These are phyloP conservation scores for Drosophila eugracilis DNA, from an alignment of 1,140 invertebrate species.

Conservation along the genomic window DNA sequence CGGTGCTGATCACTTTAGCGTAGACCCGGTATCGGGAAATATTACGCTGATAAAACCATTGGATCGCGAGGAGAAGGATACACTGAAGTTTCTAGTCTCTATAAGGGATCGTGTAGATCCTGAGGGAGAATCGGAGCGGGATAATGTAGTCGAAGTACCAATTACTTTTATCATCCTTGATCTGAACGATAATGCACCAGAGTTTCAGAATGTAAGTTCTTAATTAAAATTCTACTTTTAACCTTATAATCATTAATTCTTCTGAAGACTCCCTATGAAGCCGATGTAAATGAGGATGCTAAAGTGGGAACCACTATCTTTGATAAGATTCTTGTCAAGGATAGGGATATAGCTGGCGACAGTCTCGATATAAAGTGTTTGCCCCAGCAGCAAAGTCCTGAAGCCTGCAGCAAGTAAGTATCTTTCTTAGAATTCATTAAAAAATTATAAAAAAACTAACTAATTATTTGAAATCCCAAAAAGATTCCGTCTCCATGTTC, in stretches of 20 bases:
- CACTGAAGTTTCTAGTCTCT: conserved; percentile 70
- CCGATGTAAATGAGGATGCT: conserved; percentile 91
- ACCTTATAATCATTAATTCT: not conserved
- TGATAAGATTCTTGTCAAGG: conserved; percentile 89
- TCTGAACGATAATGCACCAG: conserved; percentile 94
- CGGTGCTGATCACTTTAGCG: conserved; percentile 92
- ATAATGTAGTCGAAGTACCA: conserved; percentile 91
- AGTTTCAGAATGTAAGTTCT: conserved; percentile 89
- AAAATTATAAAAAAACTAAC: not conserved
- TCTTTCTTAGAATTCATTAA: too few species aligned
- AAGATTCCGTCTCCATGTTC: conserved; percentile 89
- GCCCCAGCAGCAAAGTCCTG: conserved; percentile 73
- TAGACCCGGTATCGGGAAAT: conserved; percentile 91
- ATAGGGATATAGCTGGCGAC: conserved; percentile 92
- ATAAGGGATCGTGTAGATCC: conserved; percentile 88
- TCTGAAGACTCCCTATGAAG: conserved; percentile 90
- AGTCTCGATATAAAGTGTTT: conserved; percentile 91
- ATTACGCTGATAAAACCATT: conserved; percentile 91
- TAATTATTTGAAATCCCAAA: not conserved
- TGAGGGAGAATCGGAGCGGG: conserved; percentile 87
- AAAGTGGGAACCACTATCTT: conserved; percentile 90
- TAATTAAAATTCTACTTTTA: too few species aligned
- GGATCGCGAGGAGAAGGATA: conserved; percentile 91
- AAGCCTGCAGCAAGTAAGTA: conserved; percentile 79
- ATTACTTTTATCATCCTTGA: conserved; percentile 94